A percentile compares a stretch with the other conserved stretches of the same genome.
phyloP scores from a whole-genome alignment of 2,113 vertebrate genomes.

The Perca schrenkii region DNA sequence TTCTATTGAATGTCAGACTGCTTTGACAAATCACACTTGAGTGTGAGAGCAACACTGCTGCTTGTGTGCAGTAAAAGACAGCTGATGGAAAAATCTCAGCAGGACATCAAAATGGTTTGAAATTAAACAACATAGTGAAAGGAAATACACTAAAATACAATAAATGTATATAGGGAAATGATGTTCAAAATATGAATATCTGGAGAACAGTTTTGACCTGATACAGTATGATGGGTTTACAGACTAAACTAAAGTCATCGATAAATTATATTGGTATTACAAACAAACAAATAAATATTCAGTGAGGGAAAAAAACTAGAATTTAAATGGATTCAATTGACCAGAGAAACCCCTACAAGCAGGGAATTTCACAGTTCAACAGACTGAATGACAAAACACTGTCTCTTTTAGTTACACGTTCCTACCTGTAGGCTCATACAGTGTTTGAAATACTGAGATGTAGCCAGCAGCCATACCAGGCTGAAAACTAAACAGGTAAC shows the following conservation, averaged over 20 bases:
- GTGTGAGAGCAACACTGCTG: slow-evolving; percentile 34
- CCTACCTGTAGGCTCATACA: slow-evolving; percentile 1
- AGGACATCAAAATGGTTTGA: not conserved
- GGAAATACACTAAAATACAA: not conserved
- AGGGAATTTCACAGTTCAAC: not conserved
- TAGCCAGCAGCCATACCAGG: slow-evolving; percentile 2
- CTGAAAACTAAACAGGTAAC: slow-evolving; percentile 16
- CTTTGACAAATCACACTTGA: slow-evolving; percentile 60
- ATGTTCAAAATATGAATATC: not conserved
- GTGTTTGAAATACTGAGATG: slow-evolving; percentile 15
- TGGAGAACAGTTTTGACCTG: not conserved
- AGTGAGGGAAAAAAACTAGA: not conserved
- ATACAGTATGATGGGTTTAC: not conserved
- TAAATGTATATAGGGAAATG: not conserved
- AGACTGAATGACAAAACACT: not conserved
- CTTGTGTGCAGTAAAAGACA: slow-evolving; percentile 25
- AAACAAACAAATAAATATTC: not conserved
- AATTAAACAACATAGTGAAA: not conserved
- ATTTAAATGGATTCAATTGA: not conserved
- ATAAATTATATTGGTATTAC: not conserved
- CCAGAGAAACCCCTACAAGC: not conserved
- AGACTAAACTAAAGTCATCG: not conserved
- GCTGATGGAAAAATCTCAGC: slow-evolving; percentile 36
- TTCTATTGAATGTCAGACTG: slow-evolving; percentile 64
- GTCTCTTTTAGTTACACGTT: not conserved